Evolutionary conservation across 2,797 vertebrate species (phyloP).

Genomic region (Leptatherina wallacei): DNA sequence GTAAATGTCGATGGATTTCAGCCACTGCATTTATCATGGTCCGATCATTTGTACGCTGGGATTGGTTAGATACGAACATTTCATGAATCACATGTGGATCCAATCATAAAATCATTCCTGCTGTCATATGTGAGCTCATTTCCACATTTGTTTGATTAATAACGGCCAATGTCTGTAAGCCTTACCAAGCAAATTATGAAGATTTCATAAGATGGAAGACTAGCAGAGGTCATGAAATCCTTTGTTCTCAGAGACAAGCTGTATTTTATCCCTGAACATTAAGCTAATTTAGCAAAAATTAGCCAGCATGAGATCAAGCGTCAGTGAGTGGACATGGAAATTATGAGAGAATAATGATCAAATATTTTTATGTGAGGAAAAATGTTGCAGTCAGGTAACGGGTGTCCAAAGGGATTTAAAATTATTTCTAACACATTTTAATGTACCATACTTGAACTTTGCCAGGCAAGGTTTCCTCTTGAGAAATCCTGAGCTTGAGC

Average conservation of each 20-base stretch:
- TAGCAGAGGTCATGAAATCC: conserved; percentile 29
- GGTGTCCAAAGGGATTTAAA: conserved; percentile 42
- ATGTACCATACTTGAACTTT: conserved; percentile 43
- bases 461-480: conserved; percentile 31
- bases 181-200: conserved; percentile 33
- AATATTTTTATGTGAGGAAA: conserved; percentile 41
- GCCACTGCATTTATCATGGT: too few relatives aligned
- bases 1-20: too few relatives aligned
- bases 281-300: conserved; percentile 39
- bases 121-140: too few relatives aligned
- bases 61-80: too few relatives aligned
- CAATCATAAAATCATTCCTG: too few relatives aligned
- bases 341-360: conserved; percentile 17
- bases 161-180: conserved; percentile 31
- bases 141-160: too few relatives aligned
- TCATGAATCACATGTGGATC: too few relatives aligned
- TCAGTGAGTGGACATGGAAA: conserved; percentile 13
- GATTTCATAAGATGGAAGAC: conserved; percentile 47
- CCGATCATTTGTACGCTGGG: too few relatives aligned
- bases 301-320: conserved; percentile 5
- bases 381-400: conserved; percentile 12
- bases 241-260: conserved; percentile 39
- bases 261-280: conserved; percentile 36
- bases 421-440: conserved; percentile 53
- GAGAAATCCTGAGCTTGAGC: conserved; percentile 34